Evolutionary conservation across 2,797 vertebrate genomes (phyloP).

Genomic region (Pogoniulus pusillus): DNA sequence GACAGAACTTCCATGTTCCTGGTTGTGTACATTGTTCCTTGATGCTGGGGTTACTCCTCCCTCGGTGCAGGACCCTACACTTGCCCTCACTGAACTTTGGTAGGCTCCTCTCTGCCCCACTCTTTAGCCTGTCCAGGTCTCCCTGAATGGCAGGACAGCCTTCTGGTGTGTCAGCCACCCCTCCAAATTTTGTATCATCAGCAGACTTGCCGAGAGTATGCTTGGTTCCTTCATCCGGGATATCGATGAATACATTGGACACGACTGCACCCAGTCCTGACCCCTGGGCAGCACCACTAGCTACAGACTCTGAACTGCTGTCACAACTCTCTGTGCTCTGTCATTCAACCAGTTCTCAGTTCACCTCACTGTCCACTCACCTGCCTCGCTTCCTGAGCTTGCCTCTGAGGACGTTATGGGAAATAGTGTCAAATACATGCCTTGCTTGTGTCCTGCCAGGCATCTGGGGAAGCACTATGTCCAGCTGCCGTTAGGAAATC

Average conservation of each 20-base stretch:
- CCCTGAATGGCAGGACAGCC: no score
- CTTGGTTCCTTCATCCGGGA: not conserved
- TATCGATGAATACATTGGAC: not conserved
- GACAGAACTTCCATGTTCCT: no score
- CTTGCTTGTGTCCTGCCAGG: not conserved
- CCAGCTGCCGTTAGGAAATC: accelerated
- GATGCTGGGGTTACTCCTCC: no score
- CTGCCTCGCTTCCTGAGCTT: not conserved
- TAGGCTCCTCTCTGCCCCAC: no score
- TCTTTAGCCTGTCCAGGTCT: no score
- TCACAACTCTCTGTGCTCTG: not conserved
- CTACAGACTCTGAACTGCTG: not conserved
- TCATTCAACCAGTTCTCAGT: not conserved
- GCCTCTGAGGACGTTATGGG: not conserved
- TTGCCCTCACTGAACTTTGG: no score
- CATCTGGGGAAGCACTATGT: not conserved
- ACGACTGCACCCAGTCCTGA: not conserved
- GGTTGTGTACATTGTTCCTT: no score
- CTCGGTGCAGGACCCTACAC: no score
- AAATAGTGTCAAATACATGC: not conserved
- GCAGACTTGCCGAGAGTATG: not conserved
- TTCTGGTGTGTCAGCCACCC: no score
- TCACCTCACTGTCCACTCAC: not conserved
- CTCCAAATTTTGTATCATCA: no score
- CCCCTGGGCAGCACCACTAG: not conserved